Base-by-base conservation (phyloP, 1,140 invertebrate species). In the Laodelphax striatellus region DNA sequence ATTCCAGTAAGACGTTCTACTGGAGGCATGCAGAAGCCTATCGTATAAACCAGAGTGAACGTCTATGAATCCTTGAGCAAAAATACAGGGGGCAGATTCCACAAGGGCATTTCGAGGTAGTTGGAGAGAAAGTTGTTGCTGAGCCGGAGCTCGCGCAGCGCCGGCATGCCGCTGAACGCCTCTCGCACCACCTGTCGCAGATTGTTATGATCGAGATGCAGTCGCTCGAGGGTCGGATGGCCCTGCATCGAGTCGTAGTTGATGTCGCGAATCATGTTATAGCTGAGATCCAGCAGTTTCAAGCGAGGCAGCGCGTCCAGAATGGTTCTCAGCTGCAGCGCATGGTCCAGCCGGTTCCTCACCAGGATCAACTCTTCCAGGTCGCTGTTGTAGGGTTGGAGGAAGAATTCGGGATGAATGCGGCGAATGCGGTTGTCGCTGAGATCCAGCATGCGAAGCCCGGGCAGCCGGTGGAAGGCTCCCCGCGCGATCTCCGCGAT, bases 11-110 rank as follows among this genome's bases (percentile, higher is more conserved):
- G n/a, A n/a, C n/a, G n/a, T n/a, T n/a, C n/a, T n/a, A n/a, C n/a
- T n/a, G n/a, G n/a, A n/a, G n/a, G n/a, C n/a, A n/a, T n/a, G n/a
- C n/a, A n/a, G n/a, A n/a, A n/a, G n/a, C n/a, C n/a, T n/a, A n/a
- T n/a, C n/a, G n/a, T n/a, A n/a, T n/a, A n/a, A n/a, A 28, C 24
- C 34, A 38, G 4, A 28, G 10, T 46, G 64, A 28, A 28, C 24
- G 6, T n/a, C n/a, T n/a, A 28, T 28, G 6, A 4, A 63, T 76
- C 87, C 73, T 90, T 90, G 4, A 91, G 73, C 8, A 83, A 80
- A n/a, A n/a, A n/a, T n/a, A n/a, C n/a, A n/a, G n/a, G n/a, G 0
- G 88, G 88, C 13, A 91, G 72, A 75, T 90, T 86, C 87, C 87
- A 91, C 67, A 87, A 84, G 1, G 87, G 86, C 61, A 80, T 73